Conservation (phyloP, 2,113 vertebrate species). For the Piprites chloris region DNA sequence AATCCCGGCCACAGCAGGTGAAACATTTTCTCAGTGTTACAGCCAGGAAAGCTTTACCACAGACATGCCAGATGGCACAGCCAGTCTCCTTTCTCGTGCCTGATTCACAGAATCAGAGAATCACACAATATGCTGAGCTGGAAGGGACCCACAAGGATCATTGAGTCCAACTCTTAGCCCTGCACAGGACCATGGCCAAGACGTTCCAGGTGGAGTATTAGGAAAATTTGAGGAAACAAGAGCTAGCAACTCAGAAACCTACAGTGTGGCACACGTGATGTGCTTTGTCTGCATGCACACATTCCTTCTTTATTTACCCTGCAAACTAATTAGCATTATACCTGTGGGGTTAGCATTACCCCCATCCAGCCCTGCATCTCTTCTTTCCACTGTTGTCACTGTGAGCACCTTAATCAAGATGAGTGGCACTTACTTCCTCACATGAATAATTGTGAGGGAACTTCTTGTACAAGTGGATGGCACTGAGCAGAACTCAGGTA, state of each 20-base stretch:
- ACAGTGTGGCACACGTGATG: fast-evolving
- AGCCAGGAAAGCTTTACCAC: background rate
- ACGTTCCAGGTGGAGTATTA: background rate
- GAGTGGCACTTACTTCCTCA: background rate
- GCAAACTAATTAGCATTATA: background rate
- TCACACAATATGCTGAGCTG: background rate
- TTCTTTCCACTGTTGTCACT: background rate
- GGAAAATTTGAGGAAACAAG: background rate
- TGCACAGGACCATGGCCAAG: background rate
- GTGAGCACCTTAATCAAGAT: background rate
- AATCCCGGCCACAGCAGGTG: background rate
- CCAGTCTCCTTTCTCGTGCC: background rate
- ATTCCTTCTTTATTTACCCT: background rate
- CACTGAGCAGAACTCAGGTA: background rate
- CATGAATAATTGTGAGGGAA: background rate
- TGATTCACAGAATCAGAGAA: background rate
- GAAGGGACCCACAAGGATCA: background rate
- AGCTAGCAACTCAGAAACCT: background rate
- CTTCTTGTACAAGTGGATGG: background rate
- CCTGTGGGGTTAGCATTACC: too few species aligned
- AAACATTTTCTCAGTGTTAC: background rate
- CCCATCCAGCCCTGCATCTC: background rate
- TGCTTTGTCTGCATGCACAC: background rate
- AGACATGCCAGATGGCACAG: background rate
- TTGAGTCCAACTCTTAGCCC: background rate